phyloP scores from a whole-genome alignment of 2,113 vertebrate species.

The Brachyhypopomus occidentalis region DNA sequence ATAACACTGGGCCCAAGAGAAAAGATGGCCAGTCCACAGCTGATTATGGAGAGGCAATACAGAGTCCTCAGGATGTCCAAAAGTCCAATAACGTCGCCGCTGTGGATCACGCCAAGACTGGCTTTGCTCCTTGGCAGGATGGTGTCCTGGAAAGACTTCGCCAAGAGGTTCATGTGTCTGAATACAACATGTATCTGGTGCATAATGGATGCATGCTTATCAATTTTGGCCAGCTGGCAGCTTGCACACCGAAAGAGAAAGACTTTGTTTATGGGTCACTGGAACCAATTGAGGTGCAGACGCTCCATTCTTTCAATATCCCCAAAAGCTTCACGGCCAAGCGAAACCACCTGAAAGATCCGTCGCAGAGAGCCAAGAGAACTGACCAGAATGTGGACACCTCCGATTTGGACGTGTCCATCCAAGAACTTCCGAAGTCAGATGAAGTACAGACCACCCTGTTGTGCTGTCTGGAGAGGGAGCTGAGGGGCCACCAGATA shows the following conservation, averaged over 20 bases:
- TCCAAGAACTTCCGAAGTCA: conserved; percentile 76
- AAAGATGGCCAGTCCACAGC: not conserved
- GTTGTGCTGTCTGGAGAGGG: conserved; percentile 86
- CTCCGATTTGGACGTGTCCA: conserved; percentile 73
- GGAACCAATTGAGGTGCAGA: conserved; percentile 87
- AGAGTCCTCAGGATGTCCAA: conserved; percentile 34
- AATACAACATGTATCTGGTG: conserved; percentile 93
- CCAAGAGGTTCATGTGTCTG: conserved; percentile 78
- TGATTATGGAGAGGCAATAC: not conserved
- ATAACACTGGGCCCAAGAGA: conserved; percentile 45
- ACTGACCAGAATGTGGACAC: conserved; percentile 82
- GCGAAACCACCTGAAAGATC: conserved; percentile 79
- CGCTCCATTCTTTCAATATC: conserved; percentile 84
- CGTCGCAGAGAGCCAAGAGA: conserved; percentile 66
- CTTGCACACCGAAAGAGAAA: conserved; percentile 91
- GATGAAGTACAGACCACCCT: conserved; percentile 80
- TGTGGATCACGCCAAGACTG: conserved; percentile 67
- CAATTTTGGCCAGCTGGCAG: conserved; percentile 89
- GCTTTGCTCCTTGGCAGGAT: conserved; percentile 93
- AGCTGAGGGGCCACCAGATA: conserved; percentile 86
- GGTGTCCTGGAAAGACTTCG: conserved; percentile 88
- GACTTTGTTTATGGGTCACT: conserved; percentile 96
- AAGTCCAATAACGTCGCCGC: conserved; percentile 32
- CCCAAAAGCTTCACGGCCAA: conserved; percentile 88
- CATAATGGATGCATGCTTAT: conserved; percentile 95